Conservation (phyloP, 2,888 invertebrate genomes). For the Cryptophagus acutangulus region DNA sequence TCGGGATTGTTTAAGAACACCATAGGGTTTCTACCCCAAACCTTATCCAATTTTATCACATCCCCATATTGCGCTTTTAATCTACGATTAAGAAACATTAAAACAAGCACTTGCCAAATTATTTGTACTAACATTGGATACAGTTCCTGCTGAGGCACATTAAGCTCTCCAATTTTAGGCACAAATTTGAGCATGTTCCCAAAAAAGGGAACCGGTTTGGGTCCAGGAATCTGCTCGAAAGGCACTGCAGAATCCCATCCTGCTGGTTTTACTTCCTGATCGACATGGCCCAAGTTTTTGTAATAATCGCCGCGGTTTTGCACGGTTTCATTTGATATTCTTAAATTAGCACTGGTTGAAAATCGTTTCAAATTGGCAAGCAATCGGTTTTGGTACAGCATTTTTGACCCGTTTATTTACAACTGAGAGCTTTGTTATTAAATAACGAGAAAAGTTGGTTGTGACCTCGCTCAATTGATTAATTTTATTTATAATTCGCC, state of each 20-base stretch:
- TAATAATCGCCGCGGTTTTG: no score
- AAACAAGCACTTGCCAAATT: neutral
- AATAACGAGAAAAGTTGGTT: no score
- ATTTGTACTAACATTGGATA: neutral
- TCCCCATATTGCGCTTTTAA: slow-evolving; percentile 42
- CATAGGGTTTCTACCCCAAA: slow-evolving; percentile 25
- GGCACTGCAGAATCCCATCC: slow-evolving; percentile 28
- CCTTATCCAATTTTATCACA: slow-evolving; percentile 46
- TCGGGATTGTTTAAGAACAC: slow-evolving; percentile 49
- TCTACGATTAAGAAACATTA: neutral
- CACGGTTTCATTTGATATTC: no score
- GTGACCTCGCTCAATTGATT: no score
- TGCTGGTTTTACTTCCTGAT: slow-evolving; percentile 15
- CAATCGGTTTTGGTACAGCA: no score
- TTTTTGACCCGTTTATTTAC: no score
- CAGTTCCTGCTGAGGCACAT: slow-evolving; percentile 16
- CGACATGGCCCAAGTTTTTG: neutral
- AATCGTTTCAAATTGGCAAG: no score
- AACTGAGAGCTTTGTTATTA: no score
- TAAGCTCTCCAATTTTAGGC: slow-evolving; percentile 25
- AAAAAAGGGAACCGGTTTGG: slow-evolving; percentile 29
- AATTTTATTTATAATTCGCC: no score
- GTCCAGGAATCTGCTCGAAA: slow-evolving; percentile 27
- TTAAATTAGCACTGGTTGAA: no score
- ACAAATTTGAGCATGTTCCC: slow-evolving; percentile 31